A percentile compares a stretch with the other conserved stretches of the same genome.
Conservation (phyloP, 2,888 invertebrate genomes). For the Scotopteryx bipunctaria region DNA sequence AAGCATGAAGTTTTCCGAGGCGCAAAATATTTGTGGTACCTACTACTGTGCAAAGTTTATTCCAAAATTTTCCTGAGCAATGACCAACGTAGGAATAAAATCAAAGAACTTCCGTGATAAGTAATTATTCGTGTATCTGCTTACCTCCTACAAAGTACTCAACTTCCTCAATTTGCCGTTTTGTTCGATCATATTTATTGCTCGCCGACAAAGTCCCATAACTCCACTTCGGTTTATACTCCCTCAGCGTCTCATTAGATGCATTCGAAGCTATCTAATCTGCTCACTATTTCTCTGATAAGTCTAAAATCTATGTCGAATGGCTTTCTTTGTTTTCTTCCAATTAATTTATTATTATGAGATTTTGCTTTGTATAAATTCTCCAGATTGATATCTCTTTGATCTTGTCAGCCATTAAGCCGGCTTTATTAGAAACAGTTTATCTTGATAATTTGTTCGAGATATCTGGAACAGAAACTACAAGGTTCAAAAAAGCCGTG, state of each 20-base stretch:
- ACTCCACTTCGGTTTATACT: conserved; percentile 61
- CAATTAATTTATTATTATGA: conserved; percentile 44
- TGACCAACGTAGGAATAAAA: too few species aligned
- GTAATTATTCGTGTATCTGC: not conserved
- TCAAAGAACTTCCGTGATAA: not conserved
- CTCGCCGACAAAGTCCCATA: conserved; percentile 59
- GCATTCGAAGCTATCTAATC: conserved; percentile 56
- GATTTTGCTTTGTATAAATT: conserved; percentile 28
- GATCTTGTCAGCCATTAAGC: conserved; percentile 28
- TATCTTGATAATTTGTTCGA: conserved; percentile 45
- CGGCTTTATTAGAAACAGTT: conserved; percentile 30
- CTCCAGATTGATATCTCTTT: conserved; percentile 28
- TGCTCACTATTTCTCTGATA: conserved; percentile 54
- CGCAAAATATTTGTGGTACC: too few species aligned
- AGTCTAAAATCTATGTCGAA: conserved; percentile 37
- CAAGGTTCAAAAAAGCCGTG: conserved; percentile 43
- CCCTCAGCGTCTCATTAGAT: conserved; percentile 69
- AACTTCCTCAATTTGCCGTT: conserved; percentile 71
- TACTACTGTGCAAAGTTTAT: too few species aligned
- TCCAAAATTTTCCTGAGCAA: too few species aligned
- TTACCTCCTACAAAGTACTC: not conserved
- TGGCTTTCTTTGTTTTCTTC: conserved; percentile 41
- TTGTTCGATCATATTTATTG: conserved; percentile 77
- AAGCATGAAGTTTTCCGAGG: too few species aligned
- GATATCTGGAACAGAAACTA: conserved; percentile 48